Conservation (phyloP, 2,888 invertebrate genomes). For the Anthrax anthrax region DNA sequence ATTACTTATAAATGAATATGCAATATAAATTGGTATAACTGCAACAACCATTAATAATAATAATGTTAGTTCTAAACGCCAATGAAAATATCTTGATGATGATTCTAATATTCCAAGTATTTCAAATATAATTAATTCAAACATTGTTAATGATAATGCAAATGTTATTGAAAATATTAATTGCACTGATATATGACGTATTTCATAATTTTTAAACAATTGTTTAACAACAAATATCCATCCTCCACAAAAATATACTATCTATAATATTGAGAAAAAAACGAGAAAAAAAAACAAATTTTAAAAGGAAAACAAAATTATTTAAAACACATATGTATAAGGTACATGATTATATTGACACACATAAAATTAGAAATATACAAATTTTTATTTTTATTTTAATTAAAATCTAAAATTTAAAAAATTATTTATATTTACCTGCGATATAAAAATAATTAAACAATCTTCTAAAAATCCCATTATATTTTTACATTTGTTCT, state of each 20-base stretch:
- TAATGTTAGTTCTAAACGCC: slow-evolving; percentile 84
- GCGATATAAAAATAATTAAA: slow-evolving; percentile 65
- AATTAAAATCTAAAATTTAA: neutral
- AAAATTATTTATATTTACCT: slow-evolving; percentile 38
- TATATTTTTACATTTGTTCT: neutral
- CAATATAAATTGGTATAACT: slow-evolving; percentile 91
- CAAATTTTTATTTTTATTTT: neutral
- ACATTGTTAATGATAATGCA: slow-evolving; percentile 95
- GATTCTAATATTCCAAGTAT: slow-evolving; percentile 86
- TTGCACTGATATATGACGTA: slow-evolving; percentile 86
- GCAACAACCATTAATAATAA: slow-evolving; percentile 90
- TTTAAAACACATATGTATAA: neutral
- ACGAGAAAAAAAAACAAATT: slow-evolving; percentile 21
- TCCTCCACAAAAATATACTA: slow-evolving; percentile 88
- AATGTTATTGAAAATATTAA: slow-evolving; percentile 93
- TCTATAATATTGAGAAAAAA: slow-evolving; percentile 39
- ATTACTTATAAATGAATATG: slow-evolving; percentile 85
- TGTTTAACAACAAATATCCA: slow-evolving; percentile 98
- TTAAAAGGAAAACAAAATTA: neutral
- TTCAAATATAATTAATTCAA: slow-evolving; percentile 98
- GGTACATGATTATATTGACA: no score
- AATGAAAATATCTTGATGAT: slow-evolving; percentile 61
- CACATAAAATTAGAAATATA: no score
- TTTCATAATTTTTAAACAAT: slow-evolving; percentile 93
- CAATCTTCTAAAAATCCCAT: slow-evolving; percentile 82